These are phyloP conservation scores for Odontesthes bonariensis DNA, from an alignment of 2,113 vertebrate genomes.

Conservation along the genomic window DNA sequence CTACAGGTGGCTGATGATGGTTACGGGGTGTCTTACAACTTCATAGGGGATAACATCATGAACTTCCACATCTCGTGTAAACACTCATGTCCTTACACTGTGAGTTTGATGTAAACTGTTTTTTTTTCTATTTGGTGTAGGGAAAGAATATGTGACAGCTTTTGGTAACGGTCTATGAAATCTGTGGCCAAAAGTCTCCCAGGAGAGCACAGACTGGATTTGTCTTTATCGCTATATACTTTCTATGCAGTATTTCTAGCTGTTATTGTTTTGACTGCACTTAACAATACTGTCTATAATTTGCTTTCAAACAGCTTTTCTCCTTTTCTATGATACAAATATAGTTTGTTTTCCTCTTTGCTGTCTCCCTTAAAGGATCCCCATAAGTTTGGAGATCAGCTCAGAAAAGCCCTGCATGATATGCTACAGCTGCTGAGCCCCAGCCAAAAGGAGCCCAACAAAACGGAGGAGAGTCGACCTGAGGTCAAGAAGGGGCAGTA, in stretches of 20 bases:
- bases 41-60: constrained; percentile 86
- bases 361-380: constrained; percentile 77
- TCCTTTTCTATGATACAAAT: background rate
- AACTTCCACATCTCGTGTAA: constrained; percentile 92
- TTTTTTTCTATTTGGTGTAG: background rate
- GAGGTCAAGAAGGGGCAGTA: constrained; percentile 71
- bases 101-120: constrained; percentile 64
- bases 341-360: background rate
- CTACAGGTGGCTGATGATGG: constrained; percentile 89
- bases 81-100: constrained; percentile 88
- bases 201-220: too few species aligned
- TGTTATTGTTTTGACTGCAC: background rate
- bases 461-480: constrained; percentile 59
- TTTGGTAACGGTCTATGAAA: too few species aligned
- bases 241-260: background rate
- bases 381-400: constrained; percentile 84
- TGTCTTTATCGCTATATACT: background rate
- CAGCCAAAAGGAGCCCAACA: constrained; percentile 68
- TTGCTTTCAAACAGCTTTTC: too few species aligned
- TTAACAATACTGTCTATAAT: too few species aligned
- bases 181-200: too few species aligned
- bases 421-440: constrained; percentile 82
- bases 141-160: background rate
- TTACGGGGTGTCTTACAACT: constrained; percentile 89
- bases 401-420: constrained; percentile 84